Evolutionary conservation across 2,888 invertebrate species (phyloP).

Genomic region (Punctoribates punctum): DNA sequence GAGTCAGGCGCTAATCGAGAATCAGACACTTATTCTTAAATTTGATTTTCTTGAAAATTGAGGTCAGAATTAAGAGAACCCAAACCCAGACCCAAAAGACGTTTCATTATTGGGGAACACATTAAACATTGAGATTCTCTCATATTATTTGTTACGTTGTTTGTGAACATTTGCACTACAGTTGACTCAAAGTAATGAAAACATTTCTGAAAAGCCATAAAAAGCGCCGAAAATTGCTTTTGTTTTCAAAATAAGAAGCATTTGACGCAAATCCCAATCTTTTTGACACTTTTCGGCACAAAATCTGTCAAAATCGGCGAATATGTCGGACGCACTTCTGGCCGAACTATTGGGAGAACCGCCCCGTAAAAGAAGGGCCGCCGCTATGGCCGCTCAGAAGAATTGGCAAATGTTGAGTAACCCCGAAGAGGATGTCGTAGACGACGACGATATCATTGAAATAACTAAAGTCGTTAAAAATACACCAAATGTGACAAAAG

Average conservation of each 20-base stretch:
- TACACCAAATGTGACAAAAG: neutral
- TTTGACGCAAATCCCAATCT: neutral
- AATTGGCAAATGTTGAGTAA: slow-evolving; percentile 16
- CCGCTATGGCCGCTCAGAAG: slow-evolving; percentile 27
- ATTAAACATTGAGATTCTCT: too few species aligned
- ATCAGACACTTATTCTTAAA: too few species aligned
- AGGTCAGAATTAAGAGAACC: too few species aligned
- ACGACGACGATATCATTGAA: neutral
- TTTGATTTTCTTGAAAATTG: too few species aligned
- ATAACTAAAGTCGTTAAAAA: neutral
- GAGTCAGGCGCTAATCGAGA: too few species aligned
- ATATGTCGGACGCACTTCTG: neutral
- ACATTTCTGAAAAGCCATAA: too few species aligned
- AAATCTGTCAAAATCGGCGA: neutral
- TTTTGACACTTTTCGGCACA: neutral
- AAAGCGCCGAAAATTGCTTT: too few species aligned
- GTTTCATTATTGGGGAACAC: too few species aligned
- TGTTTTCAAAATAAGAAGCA: neutral
- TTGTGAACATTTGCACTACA: too few species aligned
- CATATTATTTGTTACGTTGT: too few species aligned
- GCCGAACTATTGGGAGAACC: neutral
- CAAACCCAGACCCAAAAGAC: too few species aligned
- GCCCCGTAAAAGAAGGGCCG: neutral
- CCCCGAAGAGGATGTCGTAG: neutral
- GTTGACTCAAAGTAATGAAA: too few species aligned